Conservation (phyloP, 2,113 vertebrate species). For the Percopsis transmontana region DNA sequence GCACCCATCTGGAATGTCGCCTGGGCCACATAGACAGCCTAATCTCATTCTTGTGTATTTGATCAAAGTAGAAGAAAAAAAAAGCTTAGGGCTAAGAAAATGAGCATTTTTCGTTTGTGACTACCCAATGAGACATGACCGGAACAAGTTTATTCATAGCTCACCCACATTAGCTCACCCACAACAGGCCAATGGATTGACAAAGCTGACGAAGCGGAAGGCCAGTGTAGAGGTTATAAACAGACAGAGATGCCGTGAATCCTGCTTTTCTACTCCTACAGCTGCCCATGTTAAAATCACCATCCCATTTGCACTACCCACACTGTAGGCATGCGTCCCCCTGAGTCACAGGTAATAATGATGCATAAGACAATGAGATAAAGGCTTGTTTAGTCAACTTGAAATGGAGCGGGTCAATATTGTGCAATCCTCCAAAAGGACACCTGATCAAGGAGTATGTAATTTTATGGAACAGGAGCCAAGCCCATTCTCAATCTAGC, state of each 20-base stretch:
- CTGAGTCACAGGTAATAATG: neutral
- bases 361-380: conserved; percentile 6
- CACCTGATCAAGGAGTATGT: neutral
- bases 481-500: neutral
- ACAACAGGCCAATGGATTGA: neutral
- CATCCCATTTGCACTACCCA: neutral
- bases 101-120: too few relatives aligned
- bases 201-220: neutral
- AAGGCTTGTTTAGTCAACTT: neutral
- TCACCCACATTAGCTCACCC: too few relatives aligned
- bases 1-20: conserved; percentile 44
- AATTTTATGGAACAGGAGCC: conserved; percentile 5
- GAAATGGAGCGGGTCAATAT: neutral
- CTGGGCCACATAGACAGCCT: conserved; percentile 19
- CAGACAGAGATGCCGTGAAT: conserved; percentile 2
- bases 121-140: too few relatives aligned
- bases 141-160: too few relatives aligned
- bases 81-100: too few relatives aligned
- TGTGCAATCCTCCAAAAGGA: neutral
- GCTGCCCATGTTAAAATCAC: neutral
- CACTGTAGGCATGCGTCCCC: neutral
- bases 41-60: too few relatives aligned
- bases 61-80: too few relatives aligned
- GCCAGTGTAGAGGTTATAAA: conserved; percentile 1
- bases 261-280: conserved; percentile 49